Base-by-base conservation (phyloP, 2,888 invertebrate genomes). In the Andrena chrysosceles region DNA sequence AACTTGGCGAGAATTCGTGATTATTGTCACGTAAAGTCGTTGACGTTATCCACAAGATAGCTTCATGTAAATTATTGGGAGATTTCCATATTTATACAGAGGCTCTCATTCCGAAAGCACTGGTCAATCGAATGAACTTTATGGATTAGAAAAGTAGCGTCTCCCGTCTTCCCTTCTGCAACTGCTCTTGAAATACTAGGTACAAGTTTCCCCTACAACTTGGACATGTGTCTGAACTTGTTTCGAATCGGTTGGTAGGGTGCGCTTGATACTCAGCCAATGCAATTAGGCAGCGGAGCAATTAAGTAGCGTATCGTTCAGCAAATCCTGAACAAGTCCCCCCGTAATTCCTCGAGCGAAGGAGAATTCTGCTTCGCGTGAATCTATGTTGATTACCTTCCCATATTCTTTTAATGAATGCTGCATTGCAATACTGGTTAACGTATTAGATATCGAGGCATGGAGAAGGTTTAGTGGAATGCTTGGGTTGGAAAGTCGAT, bases 221-320 rank as follows among this genome's bases (percentile, higher is more conserved):
- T 20, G 42, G 49, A 67, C 54, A 66, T 62, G 33, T 29, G 26
- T n/a, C 8, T 52, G 70, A 42, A 72, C 66, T 60, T 59, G n/a
- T 26, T 75, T 52, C 42, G 49, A 10, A 72, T 72, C 52, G 35
- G 56, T 81, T 69, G 52, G 23, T 5, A 63, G 42, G 64, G 2
- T 16, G 54, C 62, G 67, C 60, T 82, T 81, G 82, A 81, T 81
- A 62, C 62, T 8, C 8, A 67, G 82, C 82, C 82, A 75, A 82
- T 75, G 75, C 70, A 81, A 76, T 82, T 70, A 70, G 69, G 49
- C 54, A 75, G 49, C 8, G 59, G 62, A 4, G 62, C 75, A 82
- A 82, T 82, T 75, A 81, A 75, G 35, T 52, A 16, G 42, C 42
- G 48, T 42, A 35, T 66, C 75, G n/a, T 71, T 67, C 35, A 66